Conservation (phyloP, 2,113 vertebrate species). For the Hyaena hyaena region DNA sequence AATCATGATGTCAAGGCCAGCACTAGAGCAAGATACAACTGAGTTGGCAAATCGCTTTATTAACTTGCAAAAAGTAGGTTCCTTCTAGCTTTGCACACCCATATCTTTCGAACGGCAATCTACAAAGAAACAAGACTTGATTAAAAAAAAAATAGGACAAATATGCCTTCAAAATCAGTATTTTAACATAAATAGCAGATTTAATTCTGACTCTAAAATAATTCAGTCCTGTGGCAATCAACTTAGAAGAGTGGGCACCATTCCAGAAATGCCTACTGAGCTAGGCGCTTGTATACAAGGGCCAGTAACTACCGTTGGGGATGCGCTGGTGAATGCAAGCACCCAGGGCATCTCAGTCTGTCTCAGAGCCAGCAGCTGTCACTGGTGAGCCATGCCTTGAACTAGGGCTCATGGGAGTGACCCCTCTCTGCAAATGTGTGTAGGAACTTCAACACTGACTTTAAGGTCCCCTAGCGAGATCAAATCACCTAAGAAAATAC, state of each 20-base stretch:
- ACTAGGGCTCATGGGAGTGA: no score
- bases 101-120: background rate
- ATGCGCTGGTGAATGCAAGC: fast-evolving
- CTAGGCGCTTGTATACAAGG: fast-evolving
- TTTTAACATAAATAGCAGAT: background rate
- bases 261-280: background rate
- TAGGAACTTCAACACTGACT: background rate
- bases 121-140: background rate
- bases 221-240: background rate
- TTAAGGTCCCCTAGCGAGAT: background rate
- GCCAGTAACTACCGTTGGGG: background rate
- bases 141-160: background rate
- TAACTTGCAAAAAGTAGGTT: background rate
- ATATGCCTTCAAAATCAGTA: background rate
- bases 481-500: background rate
- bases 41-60: background rate
- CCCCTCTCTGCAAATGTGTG: background rate
- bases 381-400: background rate
- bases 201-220: background rate
- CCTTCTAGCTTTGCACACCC: background rate
- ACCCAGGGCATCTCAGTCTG: background rate
- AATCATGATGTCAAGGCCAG: background rate
- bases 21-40: background rate
- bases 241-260: background rate
- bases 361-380: background rate